Percentiles rank a stretch among this genome's conserved stretches.
Conservation (phyloP, 2,888 invertebrate species). For the Drepanosiphum platanoidis region DNA sequence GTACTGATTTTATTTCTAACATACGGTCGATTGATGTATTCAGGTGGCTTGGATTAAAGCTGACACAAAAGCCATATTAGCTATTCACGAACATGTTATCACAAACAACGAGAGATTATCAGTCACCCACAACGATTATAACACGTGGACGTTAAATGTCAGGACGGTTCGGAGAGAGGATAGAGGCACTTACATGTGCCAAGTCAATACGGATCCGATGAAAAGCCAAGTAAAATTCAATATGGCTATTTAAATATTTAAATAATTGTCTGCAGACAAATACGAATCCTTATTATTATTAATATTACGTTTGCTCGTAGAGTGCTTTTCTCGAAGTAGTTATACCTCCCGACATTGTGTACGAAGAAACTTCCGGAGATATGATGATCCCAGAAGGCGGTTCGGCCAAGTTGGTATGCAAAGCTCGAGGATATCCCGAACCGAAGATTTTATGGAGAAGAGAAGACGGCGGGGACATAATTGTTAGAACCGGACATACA, state of each 20-base stretch:
- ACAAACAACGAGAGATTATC: slow-evolving; percentile 89
- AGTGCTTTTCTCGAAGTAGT: slow-evolving; percentile 90
- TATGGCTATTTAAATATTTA: not conserved
- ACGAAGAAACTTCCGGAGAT: slow-evolving; percentile 90
- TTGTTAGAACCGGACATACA: slow-evolving; percentile 77
- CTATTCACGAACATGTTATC: slow-evolving; percentile 93
- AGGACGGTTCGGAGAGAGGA: slow-evolving; percentile 86
- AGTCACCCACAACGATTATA: slow-evolving; percentile 91
- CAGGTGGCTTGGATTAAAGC: slow-evolving; percentile 96
- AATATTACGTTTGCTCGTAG: slow-evolving; percentile 68
- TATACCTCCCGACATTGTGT: slow-evolving; percentile 88
- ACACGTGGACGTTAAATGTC: slow-evolving; percentile 92
- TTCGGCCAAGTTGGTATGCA: slow-evolving; percentile 85
- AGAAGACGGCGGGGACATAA: slow-evolving; percentile 85
- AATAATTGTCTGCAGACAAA: not conserved
- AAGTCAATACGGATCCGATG: slow-evolving; percentile 94
- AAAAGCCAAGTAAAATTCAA: slow-evolving; percentile 82
- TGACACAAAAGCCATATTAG: slow-evolving; percentile 91
- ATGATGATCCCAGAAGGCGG: slow-evolving; percentile 95
- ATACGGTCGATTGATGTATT: slow-evolving; percentile 58
- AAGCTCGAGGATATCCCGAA: slow-evolving; percentile 84
- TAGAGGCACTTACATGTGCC: slow-evolving; percentile 92
- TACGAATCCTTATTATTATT: not conserved
- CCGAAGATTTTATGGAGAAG: slow-evolving; percentile 87
- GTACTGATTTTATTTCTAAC: slow-evolving; percentile 3